Evolutionary conservation across 2,113 vertebrate species (phyloP).

Genomic region (Uropsilus gracilis): DNA sequence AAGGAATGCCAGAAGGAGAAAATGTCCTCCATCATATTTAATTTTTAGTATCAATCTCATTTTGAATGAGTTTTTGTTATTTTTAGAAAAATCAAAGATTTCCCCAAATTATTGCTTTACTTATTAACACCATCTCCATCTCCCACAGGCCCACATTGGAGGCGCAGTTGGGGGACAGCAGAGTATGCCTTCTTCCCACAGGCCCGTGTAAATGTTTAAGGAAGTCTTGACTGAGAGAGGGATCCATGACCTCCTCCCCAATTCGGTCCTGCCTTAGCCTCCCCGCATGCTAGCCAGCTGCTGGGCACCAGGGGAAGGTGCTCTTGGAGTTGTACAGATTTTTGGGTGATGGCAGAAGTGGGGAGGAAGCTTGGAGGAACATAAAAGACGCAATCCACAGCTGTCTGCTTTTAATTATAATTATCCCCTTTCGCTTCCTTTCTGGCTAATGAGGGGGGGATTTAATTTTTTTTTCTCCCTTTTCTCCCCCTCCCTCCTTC

Average conservation of each 20-base stretch:
- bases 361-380: slow-evolving; percentile 67
- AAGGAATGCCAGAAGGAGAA: not conserved
- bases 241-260: not conserved
- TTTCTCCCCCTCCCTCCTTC: slow-evolving; percentile 55
- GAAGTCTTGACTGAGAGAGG: not conserved
- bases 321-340: slow-evolving; percentile 15
- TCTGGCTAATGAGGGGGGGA: slow-evolving; percentile 81
- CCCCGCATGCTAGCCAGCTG: not conserved
- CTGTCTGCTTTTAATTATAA: slow-evolving; percentile 86
- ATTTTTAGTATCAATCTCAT: not conserved
- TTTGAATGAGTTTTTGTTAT: not conserved
- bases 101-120: not conserved
- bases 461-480: slow-evolving; percentile 49
- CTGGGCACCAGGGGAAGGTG: not conserved
- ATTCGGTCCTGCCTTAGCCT: not conserved
- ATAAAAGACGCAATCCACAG: slow-evolving; percentile 79
- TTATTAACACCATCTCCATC: not conserved
- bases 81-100: slow-evolving; percentile 50
- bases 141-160: not conserved
- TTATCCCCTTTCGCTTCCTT: slow-evolving; percentile 82
- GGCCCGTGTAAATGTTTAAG: not conserved
- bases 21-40: not conserved
- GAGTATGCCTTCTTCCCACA: not conserved
- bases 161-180: not conserved
- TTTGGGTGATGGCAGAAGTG: slow-evolving; percentile 61